Percentiles rank a stretch among this genome's conserved stretches.
These are phyloP conservation scores for Magallana ariakensis DNA, from an alignment of 1,140 invertebrate species.

Conservation along the genomic window DNA sequence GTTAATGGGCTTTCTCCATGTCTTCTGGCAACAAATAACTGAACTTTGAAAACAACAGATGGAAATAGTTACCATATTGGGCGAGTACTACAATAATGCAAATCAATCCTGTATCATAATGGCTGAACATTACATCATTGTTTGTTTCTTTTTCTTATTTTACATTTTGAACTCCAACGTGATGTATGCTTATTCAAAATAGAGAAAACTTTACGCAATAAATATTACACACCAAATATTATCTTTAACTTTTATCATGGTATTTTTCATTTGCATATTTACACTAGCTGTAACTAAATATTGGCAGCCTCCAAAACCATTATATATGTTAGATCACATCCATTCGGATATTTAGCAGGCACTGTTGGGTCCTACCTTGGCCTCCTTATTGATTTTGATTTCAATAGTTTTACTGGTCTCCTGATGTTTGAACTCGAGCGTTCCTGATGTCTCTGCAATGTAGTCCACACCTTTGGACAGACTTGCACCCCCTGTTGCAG, in stretches of 20 bases:
- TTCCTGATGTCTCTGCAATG: constrained; percentile 74
- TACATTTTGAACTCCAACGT: too few species aligned
- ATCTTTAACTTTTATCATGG: too few species aligned
- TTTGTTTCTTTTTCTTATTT: too few species aligned
- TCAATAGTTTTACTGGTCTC: constrained; percentile 81
- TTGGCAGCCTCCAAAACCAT: background rate
- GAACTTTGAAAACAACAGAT: background rate
- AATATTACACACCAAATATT: too few species aligned
- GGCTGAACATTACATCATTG: background rate
- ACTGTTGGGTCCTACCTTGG: constrained; percentile 60
- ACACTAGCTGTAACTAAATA: background rate
- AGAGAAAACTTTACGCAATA: too few species aligned
- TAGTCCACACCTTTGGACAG: constrained; percentile 65
- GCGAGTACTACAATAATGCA: background rate
- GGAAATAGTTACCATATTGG: constrained; percentile 9
- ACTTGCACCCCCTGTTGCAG: constrained; percentile 69
- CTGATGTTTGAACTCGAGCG: constrained; percentile 82
- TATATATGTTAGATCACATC: background rate
- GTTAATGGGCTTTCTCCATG: too few species aligned
- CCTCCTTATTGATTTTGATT: constrained; percentile 83
- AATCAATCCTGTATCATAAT: background rate
- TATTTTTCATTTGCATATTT: background rate
- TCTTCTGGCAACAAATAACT: too few species aligned
- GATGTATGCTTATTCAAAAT: too few species aligned
- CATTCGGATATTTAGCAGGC: background rate